Evolutionary conservation across 2,888 invertebrate species (phyloP).

Genomic region (Tetragnatha montana): DNA sequence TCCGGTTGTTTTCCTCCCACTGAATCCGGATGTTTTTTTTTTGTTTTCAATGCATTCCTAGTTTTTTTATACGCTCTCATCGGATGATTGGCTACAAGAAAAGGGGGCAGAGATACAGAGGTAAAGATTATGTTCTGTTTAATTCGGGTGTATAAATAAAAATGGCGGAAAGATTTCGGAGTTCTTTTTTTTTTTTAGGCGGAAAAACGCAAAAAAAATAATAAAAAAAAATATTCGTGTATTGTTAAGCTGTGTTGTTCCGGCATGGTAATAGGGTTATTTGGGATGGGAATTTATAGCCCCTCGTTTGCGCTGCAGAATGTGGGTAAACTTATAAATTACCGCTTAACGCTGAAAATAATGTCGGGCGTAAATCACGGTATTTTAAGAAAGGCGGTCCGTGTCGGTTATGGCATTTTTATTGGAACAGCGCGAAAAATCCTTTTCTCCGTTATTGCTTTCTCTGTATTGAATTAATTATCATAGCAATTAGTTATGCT

Average conservation of each 20-base stretch:
- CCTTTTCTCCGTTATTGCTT: too few species aligned
- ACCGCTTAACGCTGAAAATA: background rate
- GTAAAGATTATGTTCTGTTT: background rate
- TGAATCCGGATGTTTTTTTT: conserved; percentile 19
- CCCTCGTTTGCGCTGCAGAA: background rate
- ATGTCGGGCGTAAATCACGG: background rate
- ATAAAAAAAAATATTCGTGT: background rate
- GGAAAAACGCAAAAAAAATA: too few species aligned
- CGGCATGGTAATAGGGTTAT: background rate
- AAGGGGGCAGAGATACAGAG: background rate
- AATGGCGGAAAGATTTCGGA: background rate
- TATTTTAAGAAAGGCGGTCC: background rate
- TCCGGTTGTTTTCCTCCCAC: conserved; percentile 29
- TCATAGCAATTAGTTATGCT: too few species aligned
- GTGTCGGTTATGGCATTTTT: background rate
- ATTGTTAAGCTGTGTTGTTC: background rate
- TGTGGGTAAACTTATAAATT: background rate
- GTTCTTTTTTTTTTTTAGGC: background rate
- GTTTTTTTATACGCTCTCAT: background rate
- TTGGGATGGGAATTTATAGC: background rate
- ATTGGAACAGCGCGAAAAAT: background rate
- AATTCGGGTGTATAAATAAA: background rate
- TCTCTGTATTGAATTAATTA: too few species aligned
- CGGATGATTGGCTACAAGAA: background rate
- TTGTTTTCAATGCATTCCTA: background rate